Conservation (phyloP, 2,797 vertebrate genomes). For the Darevskia nairensis region DNA sequence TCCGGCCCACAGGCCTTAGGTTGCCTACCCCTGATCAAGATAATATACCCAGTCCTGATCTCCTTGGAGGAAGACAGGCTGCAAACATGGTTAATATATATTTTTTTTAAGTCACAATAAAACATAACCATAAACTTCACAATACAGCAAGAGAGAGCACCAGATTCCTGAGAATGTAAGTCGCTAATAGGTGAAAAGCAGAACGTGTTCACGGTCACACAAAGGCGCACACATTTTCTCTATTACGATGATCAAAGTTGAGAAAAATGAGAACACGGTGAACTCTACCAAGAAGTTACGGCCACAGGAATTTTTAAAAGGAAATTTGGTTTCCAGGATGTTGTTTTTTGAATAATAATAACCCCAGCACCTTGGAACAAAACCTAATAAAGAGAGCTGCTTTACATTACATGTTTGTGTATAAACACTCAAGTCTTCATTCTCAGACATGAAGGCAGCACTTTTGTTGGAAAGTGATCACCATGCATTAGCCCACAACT, state of each 20-base stretch:
- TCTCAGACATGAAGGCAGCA: too few species aligned
- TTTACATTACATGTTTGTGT: conserved; percentile 8
- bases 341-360: conserved; percentile 48
- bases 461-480: too few species aligned
- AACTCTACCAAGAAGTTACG: conserved; percentile 73
- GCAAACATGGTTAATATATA: too few species aligned
- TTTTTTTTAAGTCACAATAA: not conserved
- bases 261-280: conserved; percentile 61
- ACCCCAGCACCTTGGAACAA: conserved; percentile 43
- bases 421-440: too few species aligned
- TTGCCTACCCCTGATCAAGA: not conserved
- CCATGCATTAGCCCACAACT: too few species aligned
- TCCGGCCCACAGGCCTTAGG: too few species aligned
- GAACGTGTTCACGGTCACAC: conserved; percentile 7
- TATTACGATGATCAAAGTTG: conserved; percentile 76
- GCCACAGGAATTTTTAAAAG: conserved; percentile 77
- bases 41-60: not conserved
- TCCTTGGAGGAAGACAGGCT: not conserved
- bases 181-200: not conserved
- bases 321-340: conserved; percentile 67
- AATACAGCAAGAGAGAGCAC: not conserved
- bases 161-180: not conserved
- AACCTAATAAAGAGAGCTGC: not conserved
- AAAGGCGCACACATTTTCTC: conserved; percentile 54
- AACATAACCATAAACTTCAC: not conserved